phyloP scores from a whole-genome alignment of 2,113 vertebrate species.

The Nannobrachium achirus region DNA sequence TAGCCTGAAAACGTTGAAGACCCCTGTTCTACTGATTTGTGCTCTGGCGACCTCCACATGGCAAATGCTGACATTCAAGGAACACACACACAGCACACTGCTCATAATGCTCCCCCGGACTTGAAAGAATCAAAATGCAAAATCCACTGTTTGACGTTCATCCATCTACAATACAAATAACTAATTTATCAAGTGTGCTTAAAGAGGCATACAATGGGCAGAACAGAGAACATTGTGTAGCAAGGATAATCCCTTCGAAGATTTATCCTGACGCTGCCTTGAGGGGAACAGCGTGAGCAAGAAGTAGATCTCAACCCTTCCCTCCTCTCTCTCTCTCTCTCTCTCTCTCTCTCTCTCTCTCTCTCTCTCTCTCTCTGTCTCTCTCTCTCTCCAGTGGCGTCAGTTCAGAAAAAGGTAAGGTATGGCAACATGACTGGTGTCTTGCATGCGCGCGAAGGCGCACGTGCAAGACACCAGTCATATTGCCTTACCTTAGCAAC shows the following conservation, averaged over 20 bases:
- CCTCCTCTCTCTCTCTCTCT: conserved; percentile 51
- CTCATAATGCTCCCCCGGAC: conserved; percentile 61
- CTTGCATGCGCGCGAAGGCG: no score
- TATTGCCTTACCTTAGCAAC: no score
- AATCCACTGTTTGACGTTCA: conserved; percentile 69
- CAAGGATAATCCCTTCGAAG: conserved; percentile 80
- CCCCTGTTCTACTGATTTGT: no score
- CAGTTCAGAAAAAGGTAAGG: no score
- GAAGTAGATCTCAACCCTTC: conserved; percentile 59
- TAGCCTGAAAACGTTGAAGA: no score
- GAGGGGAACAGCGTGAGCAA: conserved; percentile 71
- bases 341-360: conserved; percentile 53
- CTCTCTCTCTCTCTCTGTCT: conserved; percentile 59
- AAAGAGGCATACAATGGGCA: conserved; percentile 78
- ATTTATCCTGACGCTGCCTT: conserved; percentile 78
- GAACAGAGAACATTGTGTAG: conserved; percentile 80
- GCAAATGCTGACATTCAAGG: conserved; percentile 16
- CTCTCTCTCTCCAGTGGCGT: no score
- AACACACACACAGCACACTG: conserved; percentile 33
- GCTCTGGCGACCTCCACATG: not conserved
- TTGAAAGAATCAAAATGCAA: conserved; percentile 61
- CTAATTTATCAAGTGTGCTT: conserved; percentile 83
- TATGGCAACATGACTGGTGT: no score
- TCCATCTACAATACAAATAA: conserved; percentile 80
- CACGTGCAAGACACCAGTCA: no score